These are phyloP conservation scores for Corythornis madagascariensis DNA, from an alignment of 2,113 vertebrate genomes.

Conservation along the genomic window DNA sequence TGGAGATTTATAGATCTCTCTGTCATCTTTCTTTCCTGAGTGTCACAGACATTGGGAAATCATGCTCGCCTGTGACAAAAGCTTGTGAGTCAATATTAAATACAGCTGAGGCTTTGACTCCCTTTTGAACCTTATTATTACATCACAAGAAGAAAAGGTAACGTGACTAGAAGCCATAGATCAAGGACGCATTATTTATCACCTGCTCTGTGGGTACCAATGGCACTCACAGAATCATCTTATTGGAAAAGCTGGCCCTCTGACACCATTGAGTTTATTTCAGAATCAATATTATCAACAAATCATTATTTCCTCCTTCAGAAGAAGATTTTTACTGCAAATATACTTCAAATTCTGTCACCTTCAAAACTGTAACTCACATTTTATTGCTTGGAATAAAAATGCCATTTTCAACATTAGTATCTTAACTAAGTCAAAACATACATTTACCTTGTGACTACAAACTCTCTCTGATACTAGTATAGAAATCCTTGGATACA, in stretches of 20 bases:
- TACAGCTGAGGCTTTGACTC: neutral
- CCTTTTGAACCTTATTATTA: neutral
- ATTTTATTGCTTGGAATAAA: slow-evolving; percentile 12
- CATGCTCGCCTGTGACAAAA: neutral
- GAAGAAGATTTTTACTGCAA: slow-evolving; percentile 5
- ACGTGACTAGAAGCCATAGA: neutral
- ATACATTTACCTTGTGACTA: neutral
- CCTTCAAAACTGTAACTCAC: slow-evolving; percentile 4
- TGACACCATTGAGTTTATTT: neutral
- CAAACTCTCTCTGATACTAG: neutral
- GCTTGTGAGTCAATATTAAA: slow-evolving; percentile 16
- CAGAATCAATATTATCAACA: neutral
- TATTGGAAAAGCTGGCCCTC: slow-evolving; percentile 9
- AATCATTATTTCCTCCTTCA: neutral
- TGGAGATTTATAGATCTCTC: slow-evolving; percentile 8
- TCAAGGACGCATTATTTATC: neutral
- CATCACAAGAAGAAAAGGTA: neutral
- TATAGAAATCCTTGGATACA: neutral
- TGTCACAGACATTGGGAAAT: neutral
- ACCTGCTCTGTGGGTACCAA: neutral
- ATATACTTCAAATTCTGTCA: neutral
- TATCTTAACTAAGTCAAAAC: slow-evolving; percentile 5
- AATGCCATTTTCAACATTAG: neutral
- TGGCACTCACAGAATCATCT: neutral
- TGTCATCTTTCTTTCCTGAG: neutral